A percentile compares a stretch with the other conserved stretches of the same genome.
Evolutionary conservation across 2,113 vertebrate genomes (phyloP).

Genomic region (Ciconia stormi): DNA sequence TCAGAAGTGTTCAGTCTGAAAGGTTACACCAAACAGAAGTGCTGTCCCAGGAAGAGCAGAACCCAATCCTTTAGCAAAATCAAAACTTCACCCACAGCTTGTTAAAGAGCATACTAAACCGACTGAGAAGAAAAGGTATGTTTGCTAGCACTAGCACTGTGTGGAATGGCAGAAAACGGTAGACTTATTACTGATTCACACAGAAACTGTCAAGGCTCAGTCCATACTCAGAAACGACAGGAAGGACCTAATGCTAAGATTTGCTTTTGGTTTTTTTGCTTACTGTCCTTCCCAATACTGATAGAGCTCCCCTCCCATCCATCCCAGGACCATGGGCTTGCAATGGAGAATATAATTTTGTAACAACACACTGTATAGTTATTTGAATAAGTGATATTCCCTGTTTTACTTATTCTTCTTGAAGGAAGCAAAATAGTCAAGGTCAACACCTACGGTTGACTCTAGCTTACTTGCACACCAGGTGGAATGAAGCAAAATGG

Average conservation of each 20-base stretch:
- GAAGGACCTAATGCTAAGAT: not conserved
- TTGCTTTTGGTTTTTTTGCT: not conserved
- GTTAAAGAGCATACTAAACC: not conserved
- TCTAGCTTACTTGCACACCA: not conserved
- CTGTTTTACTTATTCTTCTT: not conserved
- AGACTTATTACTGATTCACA: not conserved
- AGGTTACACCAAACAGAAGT: not conserved
- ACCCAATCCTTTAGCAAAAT: not conserved
- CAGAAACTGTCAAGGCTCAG: not conserved
- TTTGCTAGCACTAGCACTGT: not conserved
- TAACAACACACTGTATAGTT: not conserved
- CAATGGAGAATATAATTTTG: not conserved
- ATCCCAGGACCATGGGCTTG: rapidly evolving
- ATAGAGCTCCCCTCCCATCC: not conserved
- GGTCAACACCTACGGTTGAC: not conserved
- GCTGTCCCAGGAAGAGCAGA: not conserved
- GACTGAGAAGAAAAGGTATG: not conserved
- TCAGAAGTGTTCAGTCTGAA: not conserved
- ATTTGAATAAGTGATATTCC: not conserved
- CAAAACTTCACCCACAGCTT: not conserved
- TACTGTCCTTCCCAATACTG: not conserved
- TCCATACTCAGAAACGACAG: rapidly evolving
- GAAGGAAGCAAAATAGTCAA: not conserved
- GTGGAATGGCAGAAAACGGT: not conserved
- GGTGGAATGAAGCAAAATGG: not conserved